Base-by-base conservation (phyloP, 2,888 invertebrate species). In the Melanostoma mellinum region DNA sequence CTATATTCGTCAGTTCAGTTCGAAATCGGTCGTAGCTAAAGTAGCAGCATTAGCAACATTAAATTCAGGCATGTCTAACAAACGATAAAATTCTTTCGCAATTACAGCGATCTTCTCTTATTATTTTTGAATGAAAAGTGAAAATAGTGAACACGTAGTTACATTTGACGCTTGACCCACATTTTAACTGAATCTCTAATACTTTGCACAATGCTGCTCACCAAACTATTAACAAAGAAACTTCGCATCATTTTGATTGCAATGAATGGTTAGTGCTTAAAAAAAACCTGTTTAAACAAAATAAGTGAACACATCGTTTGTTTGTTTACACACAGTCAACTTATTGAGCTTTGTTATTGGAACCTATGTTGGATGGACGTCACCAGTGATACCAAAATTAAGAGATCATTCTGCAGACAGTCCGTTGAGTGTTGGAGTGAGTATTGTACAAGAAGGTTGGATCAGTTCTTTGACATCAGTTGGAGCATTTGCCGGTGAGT, bases 311-410 rank as follows among this genome's bases (percentile, higher is more conserved):
- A 38, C 2, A n/a, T 20, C 40, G 20, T 33, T 30, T 52, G 20
- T 5, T 8, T 6, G 6, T 38, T 38, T n/a, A 86, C 87, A 86
- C 87, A 1, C 89, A 95, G 95, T 94, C 78, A 94, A 94, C 86
- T 90, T 95, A 85, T 93, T 94, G 86, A 94, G 94, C 61, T 92
- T 95, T 78, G 93, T 94, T 80, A 93, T 94, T 50, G 95, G 95
- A 48, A 94, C 94, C 88, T 92, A 93, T 10, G 92, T 95, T 88
- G 95, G 95, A 0, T 96, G 95, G 95, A 94, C 96, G 3, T 95
- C 96, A 0, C 95, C 96, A 0, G 93, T 95, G 5, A 90, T 94
- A 8, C 94, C 94, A 0, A 93, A 93, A 86, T 91, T 96, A 10
- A 91, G 92, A 50, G 92, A 92, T 0, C 89, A 46, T 8, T 75